These are phyloP conservation scores for Bedellia somnulentella DNA, from an alignment of 2,888 invertebrate species.

Conservation along the genomic window DNA sequence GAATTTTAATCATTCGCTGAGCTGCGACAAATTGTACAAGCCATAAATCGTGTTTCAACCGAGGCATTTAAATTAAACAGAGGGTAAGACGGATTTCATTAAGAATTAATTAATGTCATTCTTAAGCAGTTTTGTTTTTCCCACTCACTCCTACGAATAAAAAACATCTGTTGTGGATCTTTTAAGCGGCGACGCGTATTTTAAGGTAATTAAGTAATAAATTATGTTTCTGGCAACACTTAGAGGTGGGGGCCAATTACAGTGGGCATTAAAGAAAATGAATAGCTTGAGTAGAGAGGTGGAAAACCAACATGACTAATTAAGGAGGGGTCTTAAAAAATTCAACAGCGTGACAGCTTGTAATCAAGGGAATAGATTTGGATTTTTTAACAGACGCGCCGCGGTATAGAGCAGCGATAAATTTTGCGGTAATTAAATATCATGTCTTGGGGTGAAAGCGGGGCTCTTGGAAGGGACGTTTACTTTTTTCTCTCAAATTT, in stretches of 20 bases:
- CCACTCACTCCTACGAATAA: conserved; percentile 33
- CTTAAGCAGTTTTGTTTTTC: conserved; percentile 59
- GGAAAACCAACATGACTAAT: conserved; percentile 44
- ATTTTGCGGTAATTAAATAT: conserved; percentile 54
- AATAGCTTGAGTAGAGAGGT: conserved; percentile 19
- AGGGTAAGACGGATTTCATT: conserved; percentile 62
- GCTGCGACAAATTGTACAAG: conserved; percentile 54
- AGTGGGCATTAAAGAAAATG: conserved; percentile 49
- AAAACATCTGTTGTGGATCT: conserved; percentile 52
- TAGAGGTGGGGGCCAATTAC: conserved; percentile 55
- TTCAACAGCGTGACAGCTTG: conserved; percentile 57
- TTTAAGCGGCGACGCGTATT: conserved; percentile 39
- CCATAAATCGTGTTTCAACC: conserved; percentile 35
- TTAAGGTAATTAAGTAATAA: conserved; percentile 63
- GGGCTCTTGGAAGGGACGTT: conserved; percentile 1
- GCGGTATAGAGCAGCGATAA: conserved; percentile 53
- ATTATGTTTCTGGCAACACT: conserved; percentile 54
- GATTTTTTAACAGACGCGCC: conserved; percentile 22
- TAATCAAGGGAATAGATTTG: conserved; percentile 56
- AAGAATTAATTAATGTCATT: conserved; percentile 63
- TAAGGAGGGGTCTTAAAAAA: conserved; percentile 55
- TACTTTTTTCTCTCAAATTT: too few relatives aligned
- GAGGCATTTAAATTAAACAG: conserved; percentile 50
- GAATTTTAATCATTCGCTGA: conserved; percentile 35
- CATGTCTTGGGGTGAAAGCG: conserved; percentile 23